These are phyloP conservation scores for Forbesichthys papilliferus DNA, from an alignment of 2,113 vertebrate genomes.

Conservation along the genomic window DNA sequence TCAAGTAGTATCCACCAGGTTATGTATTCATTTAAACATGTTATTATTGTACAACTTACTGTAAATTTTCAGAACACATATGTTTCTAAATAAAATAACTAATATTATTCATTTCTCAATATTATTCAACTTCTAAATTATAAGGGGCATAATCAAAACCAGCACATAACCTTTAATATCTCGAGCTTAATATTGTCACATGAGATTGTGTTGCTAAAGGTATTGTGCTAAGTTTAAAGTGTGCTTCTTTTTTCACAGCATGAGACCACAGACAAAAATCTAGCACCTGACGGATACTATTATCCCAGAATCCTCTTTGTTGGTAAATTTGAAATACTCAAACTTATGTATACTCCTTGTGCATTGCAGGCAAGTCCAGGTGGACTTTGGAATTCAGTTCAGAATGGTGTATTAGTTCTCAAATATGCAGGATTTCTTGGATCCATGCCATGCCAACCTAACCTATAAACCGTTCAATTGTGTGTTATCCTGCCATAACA, in stretches of 20 bases:
- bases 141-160: too few species aligned
- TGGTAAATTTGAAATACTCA: constrained; percentile 71
- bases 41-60: too few species aligned
- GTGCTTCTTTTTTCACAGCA: constrained; percentile 65
- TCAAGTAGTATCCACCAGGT: too few species aligned
- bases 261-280: constrained; percentile 82
- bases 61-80: too few species aligned
- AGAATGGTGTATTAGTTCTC: not conserved
- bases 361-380: not conserved
- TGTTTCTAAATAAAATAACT: too few species aligned
- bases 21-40: too few species aligned
- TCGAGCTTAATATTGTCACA: not conserved
- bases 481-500: too few species aligned
- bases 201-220: not conserved
- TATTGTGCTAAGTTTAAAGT: not conserved
- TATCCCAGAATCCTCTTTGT: constrained; percentile 90
- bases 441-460: too few species aligned
- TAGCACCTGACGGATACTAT: constrained; percentile 87
- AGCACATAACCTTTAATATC: too few species aligned
- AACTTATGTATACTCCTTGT: not conserved
- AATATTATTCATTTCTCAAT: too few species aligned
- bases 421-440: too few species aligned
- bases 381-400: not conserved
- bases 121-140: too few species aligned
- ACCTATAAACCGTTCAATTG: not conserved